Conservation (phyloP, 2,888 invertebrate species). For the Maniola hyperantus region DNA sequence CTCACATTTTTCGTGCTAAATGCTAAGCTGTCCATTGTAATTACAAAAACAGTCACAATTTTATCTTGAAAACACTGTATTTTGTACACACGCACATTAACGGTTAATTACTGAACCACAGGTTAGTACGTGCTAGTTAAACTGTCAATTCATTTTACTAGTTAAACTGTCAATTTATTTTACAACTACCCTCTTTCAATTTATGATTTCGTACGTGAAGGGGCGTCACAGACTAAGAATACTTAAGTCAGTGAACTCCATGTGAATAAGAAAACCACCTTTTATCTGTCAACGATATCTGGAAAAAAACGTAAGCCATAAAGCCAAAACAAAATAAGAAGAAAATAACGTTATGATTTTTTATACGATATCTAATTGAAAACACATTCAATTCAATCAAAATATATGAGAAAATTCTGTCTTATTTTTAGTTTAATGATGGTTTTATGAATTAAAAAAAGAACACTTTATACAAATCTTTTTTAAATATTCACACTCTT, state of each 20-base stretch:
- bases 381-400: no score
- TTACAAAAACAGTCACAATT: constrained; percentile 2
- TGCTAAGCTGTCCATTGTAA: constrained; percentile 38
- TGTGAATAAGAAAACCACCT: background rate
- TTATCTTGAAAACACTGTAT: background rate
- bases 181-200: background rate
- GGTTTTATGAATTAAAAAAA: no score
- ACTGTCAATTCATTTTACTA: background rate
- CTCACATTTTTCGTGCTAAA: constrained; percentile 43
- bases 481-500: no score
- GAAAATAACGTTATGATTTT: no score
- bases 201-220: background rate
- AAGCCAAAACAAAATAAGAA: no score
- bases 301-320: no score
- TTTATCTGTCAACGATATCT: background rate
- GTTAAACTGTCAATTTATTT: background rate
- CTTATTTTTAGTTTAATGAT: no score
- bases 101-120: background rate
- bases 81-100: background rate
- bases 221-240: background rate
- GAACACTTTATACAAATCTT: no score
- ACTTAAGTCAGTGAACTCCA: no score
- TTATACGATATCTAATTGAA: no score
- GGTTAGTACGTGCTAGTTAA: background rate
- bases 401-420: no score